These are phyloP conservation scores for Craniophora ligustri DNA, from an alignment of 2,888 invertebrate genomes.

Conservation along the genomic window DNA sequence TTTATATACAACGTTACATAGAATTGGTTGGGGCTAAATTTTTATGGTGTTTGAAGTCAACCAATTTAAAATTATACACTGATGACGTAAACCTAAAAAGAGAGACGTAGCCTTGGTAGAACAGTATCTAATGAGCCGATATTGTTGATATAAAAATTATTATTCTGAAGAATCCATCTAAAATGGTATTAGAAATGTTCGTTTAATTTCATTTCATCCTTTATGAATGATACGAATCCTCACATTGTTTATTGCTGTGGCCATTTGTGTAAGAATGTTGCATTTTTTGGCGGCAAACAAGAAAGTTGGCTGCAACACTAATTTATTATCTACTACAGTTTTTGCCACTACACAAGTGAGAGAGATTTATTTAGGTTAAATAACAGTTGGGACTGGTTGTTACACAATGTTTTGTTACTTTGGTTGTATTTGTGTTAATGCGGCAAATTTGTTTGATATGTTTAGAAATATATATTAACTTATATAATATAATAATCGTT, in stretches of 20 bases:
- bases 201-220: conserved; percentile 8
- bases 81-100: too few species aligned
- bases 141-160: too few species aligned
- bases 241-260: conserved; percentile 32
- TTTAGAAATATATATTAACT: too few species aligned
- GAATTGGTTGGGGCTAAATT: too few species aligned
- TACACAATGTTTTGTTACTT: conserved; percentile 33
- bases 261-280: conserved; percentile 35
- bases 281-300: conserved; percentile 33
- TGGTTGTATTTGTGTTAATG: conserved; percentile 2
- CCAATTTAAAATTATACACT: too few species aligned
- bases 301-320: conserved; percentile 44
- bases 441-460: background rate
- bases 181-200: background rate
- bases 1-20: too few species aligned
- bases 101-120: too few species aligned
- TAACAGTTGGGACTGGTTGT: conserved; percentile 34
- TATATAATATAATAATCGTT: too few species aligned
- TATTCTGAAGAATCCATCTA: too few species aligned
- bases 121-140: too few species aligned
- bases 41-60: too few species aligned
- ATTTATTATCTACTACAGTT: conserved; percentile 53
- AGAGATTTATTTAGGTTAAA: conserved; percentile 49
- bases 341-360: conserved; percentile 44
- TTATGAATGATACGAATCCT: conserved; percentile 6